These are phyloP conservation scores for Diceros bicornis DNA, from an alignment of 2,797 vertebrate species.

Conservation along the genomic window DNA sequence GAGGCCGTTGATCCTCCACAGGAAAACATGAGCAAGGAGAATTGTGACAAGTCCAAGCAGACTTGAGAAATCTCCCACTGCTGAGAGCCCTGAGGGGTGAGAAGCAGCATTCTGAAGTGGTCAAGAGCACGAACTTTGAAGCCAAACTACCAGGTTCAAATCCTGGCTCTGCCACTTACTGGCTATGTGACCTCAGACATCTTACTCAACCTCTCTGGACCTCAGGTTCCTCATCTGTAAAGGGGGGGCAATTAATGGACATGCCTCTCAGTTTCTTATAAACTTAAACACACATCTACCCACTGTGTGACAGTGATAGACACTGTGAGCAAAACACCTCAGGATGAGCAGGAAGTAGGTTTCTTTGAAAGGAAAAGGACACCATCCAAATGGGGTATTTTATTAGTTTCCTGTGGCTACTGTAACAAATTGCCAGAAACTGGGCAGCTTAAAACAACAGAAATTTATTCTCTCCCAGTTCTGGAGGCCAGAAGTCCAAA, in stretches of 20 bases:
- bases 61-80: too few relatives aligned
- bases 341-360: not conserved
- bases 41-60: too few relatives aligned
- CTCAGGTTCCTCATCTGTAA: not conserved
- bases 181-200: not conserved
- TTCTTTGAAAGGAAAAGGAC: not conserved
- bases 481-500: not conserved
- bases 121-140: too few relatives aligned
- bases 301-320: not conserved
- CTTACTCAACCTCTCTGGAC: not conserved
- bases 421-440: not conserved
- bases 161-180: not conserved
- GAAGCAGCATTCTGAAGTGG: not conserved
- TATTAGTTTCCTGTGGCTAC: not conserved
- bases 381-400: not conserved
- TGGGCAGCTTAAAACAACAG: not conserved
- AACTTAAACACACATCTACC: too few relatives aligned
- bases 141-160: not conserved
- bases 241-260: not conserved
- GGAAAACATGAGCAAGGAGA: not conserved
- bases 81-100: too few relatives aligned
- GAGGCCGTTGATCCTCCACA: not conserved
- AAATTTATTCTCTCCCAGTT: not conserved
- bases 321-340: not conserved
- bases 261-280: not conserved